Percentiles rank a stretch among this genome's conserved stretches.
Evolutionary conservation across 1,140 invertebrate species (phyloP).

Genomic region (Acyrthosiphon pisum): DNA sequence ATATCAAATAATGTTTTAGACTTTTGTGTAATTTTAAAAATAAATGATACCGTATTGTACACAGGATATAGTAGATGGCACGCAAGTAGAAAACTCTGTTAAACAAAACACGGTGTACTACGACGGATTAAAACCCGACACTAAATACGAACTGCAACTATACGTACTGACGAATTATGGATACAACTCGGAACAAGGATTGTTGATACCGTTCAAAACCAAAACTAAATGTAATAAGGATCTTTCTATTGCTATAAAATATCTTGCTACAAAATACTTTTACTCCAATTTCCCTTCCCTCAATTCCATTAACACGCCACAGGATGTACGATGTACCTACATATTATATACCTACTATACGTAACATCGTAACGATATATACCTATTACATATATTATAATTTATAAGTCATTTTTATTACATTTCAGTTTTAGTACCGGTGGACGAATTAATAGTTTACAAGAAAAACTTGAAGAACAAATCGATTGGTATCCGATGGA

Average conservation of each 20-base stretch:
- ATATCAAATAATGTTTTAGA: neutral
- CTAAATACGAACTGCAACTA: neutral
- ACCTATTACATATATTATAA: too few relatives aligned
- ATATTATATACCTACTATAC: too few relatives aligned
- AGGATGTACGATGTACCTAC: too few relatives aligned
- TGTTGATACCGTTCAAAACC: slow-evolving; percentile 24
- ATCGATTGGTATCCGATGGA: slow-evolving; percentile 33
- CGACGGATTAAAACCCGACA: neutral
- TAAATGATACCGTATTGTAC: neutral
- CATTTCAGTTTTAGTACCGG: slow-evolving; percentile 23
- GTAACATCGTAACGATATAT: too few relatives aligned
- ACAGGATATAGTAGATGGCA: neutral
- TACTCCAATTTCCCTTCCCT: neutral
- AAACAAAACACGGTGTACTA: neutral
- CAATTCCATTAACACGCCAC: too few relatives aligned
- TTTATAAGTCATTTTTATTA: neutral
- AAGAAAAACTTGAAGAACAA: neutral
- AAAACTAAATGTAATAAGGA: neutral
- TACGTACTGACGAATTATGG: slow-evolving; percentile 14
- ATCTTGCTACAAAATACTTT: neutral
- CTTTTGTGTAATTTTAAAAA: neutral
- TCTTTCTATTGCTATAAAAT: neutral
- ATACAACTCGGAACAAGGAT: neutral
- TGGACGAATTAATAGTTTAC: slow-evolving; percentile 14
- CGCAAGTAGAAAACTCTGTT: neutral